phyloP scores from a whole-genome alignment of 2,888 invertebrate species.

The Drosophila setosimentum region DNA sequence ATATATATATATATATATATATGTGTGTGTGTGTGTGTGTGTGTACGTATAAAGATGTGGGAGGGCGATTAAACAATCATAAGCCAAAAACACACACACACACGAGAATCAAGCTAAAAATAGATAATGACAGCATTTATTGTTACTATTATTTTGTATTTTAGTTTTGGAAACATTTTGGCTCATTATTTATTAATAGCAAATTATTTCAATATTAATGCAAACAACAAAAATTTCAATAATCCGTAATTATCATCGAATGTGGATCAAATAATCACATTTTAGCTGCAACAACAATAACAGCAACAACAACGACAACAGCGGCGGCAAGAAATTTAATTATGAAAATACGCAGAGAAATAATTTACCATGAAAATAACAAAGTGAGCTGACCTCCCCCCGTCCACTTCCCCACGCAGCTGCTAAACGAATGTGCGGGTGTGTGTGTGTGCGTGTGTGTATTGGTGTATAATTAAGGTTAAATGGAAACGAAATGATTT shows the following conservation, averaged over 20 bases:
- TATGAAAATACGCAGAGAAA: slow-evolving; percentile 70
- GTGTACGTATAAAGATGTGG: slow-evolving; percentile 1
- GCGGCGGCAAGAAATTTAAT: slow-evolving; percentile 62
- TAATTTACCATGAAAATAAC: slow-evolving; percentile 63
- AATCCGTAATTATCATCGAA: slow-evolving; percentile 76
- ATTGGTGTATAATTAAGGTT: slow-evolving; percentile 47
- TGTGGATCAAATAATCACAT: slow-evolving; percentile 77
- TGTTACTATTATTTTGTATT: slow-evolving; percentile 42
- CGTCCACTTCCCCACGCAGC: not conserved
- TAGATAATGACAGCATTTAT: slow-evolving; percentile 51
- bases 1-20: too few species aligned
- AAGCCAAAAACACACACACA: not conserved
- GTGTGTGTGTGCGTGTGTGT: slow-evolving; percentile 4
- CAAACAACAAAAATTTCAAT: slow-evolving; percentile 78
- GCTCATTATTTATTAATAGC: slow-evolving; percentile 71
- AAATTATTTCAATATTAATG: slow-evolving; percentile 78
- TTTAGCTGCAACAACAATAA: slow-evolving; percentile 47
- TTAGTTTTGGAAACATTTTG: slow-evolving; percentile 35
- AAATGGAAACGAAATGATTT: slow-evolving; percentile 49
- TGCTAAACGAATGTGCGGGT: slow-evolving; percentile 1
- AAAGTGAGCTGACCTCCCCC: slow-evolving; percentile 33
- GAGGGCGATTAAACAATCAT: slow-evolving; percentile 5
- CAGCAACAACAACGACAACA: slow-evolving; percentile 18
- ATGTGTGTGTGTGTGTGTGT: slow-evolving; percentile 1
- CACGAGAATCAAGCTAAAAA: slow-evolving; percentile 12